phyloP scores from a whole-genome alignment of 2,113 vertebrate species.

The Melanocharis versteri region DNA sequence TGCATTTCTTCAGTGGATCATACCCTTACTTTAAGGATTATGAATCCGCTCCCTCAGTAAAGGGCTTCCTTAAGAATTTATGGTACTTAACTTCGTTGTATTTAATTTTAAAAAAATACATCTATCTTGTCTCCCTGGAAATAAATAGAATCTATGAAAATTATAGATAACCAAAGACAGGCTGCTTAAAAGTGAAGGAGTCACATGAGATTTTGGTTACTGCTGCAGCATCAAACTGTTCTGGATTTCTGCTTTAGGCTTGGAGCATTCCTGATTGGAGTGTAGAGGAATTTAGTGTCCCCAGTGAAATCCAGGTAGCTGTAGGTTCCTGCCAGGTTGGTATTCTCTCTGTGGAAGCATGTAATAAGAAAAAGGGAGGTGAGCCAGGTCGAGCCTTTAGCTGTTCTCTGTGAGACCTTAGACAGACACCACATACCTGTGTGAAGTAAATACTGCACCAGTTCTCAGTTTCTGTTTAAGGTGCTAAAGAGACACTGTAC shows the following conservation, averaged over 20 bases:
- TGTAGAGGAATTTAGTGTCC: not conserved
- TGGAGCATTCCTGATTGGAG: not conserved
- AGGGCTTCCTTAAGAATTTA: not conserved
- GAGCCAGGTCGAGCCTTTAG: not conserved
- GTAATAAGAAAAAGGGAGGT: not conserved
- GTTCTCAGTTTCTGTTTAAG: not conserved
- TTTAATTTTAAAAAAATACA: not conserved
- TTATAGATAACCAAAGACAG: not conserved
- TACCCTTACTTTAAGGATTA: not conserved
- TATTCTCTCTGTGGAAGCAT: not conserved
- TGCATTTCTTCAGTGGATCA: not conserved
- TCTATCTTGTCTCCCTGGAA: not conserved
- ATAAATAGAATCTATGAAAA: not conserved
- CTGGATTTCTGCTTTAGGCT: not conserved
- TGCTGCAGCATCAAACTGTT: not conserved
- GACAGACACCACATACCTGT: not conserved
- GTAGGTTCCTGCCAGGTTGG: not conserved
- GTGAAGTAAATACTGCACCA: not conserved
- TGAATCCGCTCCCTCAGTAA: not conserved
- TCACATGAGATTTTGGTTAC: not conserved
- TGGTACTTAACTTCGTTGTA: not conserved
- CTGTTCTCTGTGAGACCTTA: not conserved
- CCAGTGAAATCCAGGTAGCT: not conserved
- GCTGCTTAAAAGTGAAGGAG: not conserved
- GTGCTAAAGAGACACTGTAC: rapidly evolving